A percentile compares a stretch with the other conserved stretches of the same genome.
Evolutionary conservation across 2,113 vertebrate genomes (phyloP).

Genomic region (Colinus virginianus): DNA sequence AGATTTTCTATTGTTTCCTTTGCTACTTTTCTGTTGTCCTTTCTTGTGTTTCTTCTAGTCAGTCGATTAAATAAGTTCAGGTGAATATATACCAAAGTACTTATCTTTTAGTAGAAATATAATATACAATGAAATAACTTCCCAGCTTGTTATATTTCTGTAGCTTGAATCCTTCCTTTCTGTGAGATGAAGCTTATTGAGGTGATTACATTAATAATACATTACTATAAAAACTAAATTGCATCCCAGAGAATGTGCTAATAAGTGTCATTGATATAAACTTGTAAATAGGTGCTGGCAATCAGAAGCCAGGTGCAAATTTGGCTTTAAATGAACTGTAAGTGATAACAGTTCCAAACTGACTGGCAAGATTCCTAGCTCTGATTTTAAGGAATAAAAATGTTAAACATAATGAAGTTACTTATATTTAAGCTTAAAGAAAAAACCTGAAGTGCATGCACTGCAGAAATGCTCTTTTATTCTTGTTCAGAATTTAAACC

Average conservation of each 20-base stretch:
- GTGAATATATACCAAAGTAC: conserved; percentile 51
- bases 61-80: conserved; percentile 43
- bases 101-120: conserved; percentile 63
- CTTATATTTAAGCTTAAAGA: conserved; percentile 35
- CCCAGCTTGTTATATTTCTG: conserved; percentile 50
- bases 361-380: conserved; percentile 50
- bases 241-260: conserved; percentile 62
- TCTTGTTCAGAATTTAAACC: background rate
- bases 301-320: conserved; percentile 71
- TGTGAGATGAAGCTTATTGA: conserved; percentile 9
- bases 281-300: conserved; percentile 71
- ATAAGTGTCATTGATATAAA: conserved; percentile 77
- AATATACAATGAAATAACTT: conserved; percentile 35
- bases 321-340: conserved; percentile 61
- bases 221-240: conserved; percentile 76
- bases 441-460: background rate
- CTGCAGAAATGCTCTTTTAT: background rate
- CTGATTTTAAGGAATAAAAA: conserved; percentile 17
- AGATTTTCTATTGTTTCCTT: background rate
- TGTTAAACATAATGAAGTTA: conserved; percentile 12
- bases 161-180: conserved; percentile 31
- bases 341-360: conserved; percentile 29
- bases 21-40: conserved; percentile 16
- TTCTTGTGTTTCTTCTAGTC: background rate
- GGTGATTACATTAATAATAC: conserved; percentile 83